Evolutionary conservation across 2,888 invertebrate species (phyloP).

Genomic region (Standfussiana lucernea): DNA sequence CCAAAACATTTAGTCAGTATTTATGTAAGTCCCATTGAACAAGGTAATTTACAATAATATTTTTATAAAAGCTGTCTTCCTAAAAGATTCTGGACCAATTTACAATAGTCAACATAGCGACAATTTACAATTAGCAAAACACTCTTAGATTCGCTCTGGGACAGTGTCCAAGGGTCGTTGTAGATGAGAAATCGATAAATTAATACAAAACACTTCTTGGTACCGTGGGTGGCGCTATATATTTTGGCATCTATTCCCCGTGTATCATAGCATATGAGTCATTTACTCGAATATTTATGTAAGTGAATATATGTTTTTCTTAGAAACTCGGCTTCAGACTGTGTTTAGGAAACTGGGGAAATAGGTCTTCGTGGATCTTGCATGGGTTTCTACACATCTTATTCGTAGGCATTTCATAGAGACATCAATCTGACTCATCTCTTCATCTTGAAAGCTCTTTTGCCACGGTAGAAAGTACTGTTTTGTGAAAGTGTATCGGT

Average conservation of each 20-base stretch:
- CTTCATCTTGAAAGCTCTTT: neutral
- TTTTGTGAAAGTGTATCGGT: neutral
- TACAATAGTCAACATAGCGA: slow-evolving; percentile 18
- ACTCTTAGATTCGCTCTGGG: slow-evolving; percentile 32
- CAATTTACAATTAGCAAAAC: slow-evolving; percentile 39
- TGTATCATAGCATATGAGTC: slow-evolving; percentile 63
- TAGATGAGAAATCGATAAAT: slow-evolving; percentile 57
- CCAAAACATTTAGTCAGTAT: neutral
- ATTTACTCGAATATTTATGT: slow-evolving; percentile 53
- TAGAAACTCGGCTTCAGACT: slow-evolving; percentile 38
- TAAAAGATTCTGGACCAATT: slow-evolving; percentile 7
- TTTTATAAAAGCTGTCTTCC: neutral
- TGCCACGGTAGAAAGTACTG: neutral
- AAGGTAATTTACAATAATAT: neutral
- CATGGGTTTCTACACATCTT: slow-evolving; percentile 2
- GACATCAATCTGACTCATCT: neutral
- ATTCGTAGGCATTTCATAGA: no score
- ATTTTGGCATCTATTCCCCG: slow-evolving; percentile 63
- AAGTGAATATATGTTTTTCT: slow-evolving; percentile 53
- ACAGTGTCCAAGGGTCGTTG: slow-evolving; percentile 54
- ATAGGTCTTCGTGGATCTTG: slow-evolving; percentile 46
- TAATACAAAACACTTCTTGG: slow-evolving; percentile 55
- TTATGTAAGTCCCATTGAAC: neutral
- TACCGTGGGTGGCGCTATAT: slow-evolving; percentile 60
- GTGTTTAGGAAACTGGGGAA: slow-evolving; percentile 47